A percentile compares a stretch with the other conserved stretches of the same genome.
Conservation (phyloP, 2,113 vertebrate genomes). For the Anolis carolinensis region DNA sequence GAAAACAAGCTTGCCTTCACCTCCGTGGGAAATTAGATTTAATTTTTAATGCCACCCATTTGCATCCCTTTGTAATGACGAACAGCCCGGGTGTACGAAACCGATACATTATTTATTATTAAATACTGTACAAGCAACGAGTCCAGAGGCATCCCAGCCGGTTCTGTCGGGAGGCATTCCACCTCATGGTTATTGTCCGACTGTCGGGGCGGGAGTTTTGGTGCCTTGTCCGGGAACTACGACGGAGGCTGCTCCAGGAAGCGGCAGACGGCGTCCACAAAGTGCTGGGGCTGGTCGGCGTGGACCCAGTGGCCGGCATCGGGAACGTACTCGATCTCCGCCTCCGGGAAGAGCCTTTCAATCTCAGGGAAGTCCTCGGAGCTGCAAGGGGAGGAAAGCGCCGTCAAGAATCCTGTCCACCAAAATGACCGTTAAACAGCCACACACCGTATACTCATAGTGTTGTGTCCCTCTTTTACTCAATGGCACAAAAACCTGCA, state of each 20-base stretch:
- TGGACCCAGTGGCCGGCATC: slow-evolving; percentile 93
- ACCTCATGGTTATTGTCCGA: no score
- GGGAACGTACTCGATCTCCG: slow-evolving; percentile 84
- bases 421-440: no score
- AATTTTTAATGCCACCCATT: no score
- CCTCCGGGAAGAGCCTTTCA: slow-evolving; percentile 84
- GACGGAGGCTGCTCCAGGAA: slow-evolving; percentile 71
- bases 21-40: no score
- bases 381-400: slow-evolving; percentile 67
- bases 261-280: slow-evolving; percentile 83
- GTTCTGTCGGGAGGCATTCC: no score
- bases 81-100: no score
- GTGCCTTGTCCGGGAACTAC: background rate
- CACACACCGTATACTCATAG: background rate
- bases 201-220: no score
- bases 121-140: background rate
- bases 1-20: no score
- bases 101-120: background rate
- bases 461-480: no score
- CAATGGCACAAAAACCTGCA: no score
- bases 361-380: slow-evolving; percentile 87
- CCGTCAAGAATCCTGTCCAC: no score
- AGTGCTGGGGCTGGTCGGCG: slow-evolving; percentile 88
- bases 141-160: background rate
- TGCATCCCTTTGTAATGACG: no score